Conservation (phyloP, 92 coral and sea anemone genomes). For the Phenganax stokvisi region DNA sequence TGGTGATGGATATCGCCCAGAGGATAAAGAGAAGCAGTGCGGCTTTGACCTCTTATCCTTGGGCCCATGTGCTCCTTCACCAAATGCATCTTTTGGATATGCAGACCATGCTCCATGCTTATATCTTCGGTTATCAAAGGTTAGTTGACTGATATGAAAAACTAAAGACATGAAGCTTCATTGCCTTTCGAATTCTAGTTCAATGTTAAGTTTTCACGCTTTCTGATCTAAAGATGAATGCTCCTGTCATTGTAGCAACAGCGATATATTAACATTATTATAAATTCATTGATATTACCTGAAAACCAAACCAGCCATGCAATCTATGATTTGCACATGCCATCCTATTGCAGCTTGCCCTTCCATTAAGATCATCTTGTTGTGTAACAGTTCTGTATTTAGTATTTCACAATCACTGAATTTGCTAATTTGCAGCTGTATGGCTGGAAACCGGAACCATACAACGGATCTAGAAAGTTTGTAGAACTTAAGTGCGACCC, state of each 20-base stretch:
- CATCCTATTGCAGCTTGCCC: no score
- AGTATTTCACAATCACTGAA: background rate
- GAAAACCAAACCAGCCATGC: no score
- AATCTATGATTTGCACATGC: no score
- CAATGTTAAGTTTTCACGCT: no score
- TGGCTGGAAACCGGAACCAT: slow-evolving; percentile 25
- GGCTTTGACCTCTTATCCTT: background rate
- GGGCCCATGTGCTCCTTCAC: slow-evolving; percentile 15
- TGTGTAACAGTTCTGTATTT: background rate
- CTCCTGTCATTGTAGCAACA: no score
- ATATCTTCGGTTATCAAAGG: slow-evolving; percentile 34
- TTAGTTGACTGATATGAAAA: background rate
- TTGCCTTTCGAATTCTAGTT: no score
- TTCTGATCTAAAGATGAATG: no score
- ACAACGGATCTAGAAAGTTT: background rate
- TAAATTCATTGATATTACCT: no score
- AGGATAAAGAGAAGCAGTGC: slow-evolving; percentile 11
- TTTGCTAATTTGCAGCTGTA: background rate
- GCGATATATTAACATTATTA: no score
- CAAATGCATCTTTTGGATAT: background rate
- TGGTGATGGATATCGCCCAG: slow-evolving; percentile 23
- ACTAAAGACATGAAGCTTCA: no score
- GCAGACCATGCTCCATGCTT: slow-evolving; percentile 1
- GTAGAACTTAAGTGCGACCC: background rate
- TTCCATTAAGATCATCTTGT: background rate